Conservation (phyloP, 1,140 invertebrate species). For the Venustaconcha ellipsiformis region DNA sequence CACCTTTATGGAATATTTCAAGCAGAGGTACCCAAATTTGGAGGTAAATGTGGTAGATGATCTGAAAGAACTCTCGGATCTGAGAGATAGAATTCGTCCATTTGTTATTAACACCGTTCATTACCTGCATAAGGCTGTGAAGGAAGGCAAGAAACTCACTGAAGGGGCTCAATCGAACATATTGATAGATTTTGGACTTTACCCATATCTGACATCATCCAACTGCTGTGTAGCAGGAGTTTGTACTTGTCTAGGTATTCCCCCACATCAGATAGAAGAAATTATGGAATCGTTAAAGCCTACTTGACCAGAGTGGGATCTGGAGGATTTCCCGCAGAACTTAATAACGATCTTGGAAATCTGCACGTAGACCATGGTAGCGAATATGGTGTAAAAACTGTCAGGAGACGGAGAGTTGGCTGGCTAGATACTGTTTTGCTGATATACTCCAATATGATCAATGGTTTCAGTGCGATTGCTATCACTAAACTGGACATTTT, state of each 20-base stretch:
- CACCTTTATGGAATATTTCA: too few species aligned
- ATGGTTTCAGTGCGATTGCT: constrained; percentile 89
- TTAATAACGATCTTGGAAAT: constrained; percentile 80
- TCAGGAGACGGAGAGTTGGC: constrained; percentile 93
- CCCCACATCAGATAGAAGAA: constrained; percentile 89
- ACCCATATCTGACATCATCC: constrained; percentile 99
- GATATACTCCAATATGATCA: constrained; percentile 92
- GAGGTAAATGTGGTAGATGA: too few species aligned
- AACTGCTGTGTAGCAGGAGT: constrained; percentile 99
- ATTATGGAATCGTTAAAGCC: constrained; percentile 98
- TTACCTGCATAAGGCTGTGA: too few species aligned
- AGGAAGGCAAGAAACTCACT: too few species aligned
- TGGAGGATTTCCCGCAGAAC: constrained; percentile 98
- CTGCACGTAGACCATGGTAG: constrained; percentile 85
- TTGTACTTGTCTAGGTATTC: constrained; percentile 95
- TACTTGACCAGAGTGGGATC: constrained; percentile 98
- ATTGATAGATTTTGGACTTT: constrained; percentile 79
- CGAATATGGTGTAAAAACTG: constrained; percentile 97
- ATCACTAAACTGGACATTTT: constrained; percentile 98
- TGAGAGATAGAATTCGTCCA: too few species aligned
- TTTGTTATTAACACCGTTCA: too few species aligned
- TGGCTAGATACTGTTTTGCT: constrained; percentile 97
- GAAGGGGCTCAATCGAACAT: too few species aligned
- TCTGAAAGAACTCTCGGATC: too few species aligned
- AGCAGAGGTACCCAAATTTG: too few species aligned